A percentile compares a stretch with the other conserved stretches of the same genome.
Evolutionary conservation across 2,113 vertebrate genomes (phyloP).

Genomic region (Macaca fascicularis): DNA sequence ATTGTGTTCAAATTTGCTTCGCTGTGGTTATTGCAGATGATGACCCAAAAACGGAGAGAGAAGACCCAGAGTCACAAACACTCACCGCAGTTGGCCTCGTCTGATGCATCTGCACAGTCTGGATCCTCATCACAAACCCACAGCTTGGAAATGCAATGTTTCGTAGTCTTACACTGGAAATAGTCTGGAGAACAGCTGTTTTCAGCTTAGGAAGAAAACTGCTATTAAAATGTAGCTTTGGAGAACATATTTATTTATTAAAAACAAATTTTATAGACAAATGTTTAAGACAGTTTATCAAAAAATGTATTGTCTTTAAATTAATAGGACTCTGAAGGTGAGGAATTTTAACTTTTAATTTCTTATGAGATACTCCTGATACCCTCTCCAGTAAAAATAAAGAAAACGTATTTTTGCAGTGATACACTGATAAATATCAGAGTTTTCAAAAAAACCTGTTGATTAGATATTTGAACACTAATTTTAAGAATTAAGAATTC

Average conservation of each 20-base stretch:
- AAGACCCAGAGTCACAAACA: background rate
- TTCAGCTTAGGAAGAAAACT: conserved; percentile 89
- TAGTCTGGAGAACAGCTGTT: conserved; percentile 98
- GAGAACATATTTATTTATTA: conserved; percentile 5
- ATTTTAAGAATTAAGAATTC: background rate
- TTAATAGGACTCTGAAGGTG: background rate
- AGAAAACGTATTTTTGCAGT: background rate
- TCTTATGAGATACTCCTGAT: background rate
- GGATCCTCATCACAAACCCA: conserved; percentile 99
- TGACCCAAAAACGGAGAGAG: background rate
- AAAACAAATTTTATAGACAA: background rate
- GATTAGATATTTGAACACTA: background rate
- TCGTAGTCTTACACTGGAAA: conserved; percentile 98
- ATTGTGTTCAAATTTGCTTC: background rate
- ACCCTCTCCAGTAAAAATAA: background rate
- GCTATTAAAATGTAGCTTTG: conserved; percentile 37
- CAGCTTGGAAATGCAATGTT: conserved; percentile 98
- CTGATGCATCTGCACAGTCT: conserved; percentile 97
- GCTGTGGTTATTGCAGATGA: background rate
- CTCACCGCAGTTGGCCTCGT: conserved; percentile 98
- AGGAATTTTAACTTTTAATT: background rate
- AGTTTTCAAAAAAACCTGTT: background rate
- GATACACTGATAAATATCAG: background rate
- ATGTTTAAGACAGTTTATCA: accelerated
- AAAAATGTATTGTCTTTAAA: background rate